Conservation (phyloP, 2,797 vertebrate species). For the Yasuhikotakia modesta region DNA sequence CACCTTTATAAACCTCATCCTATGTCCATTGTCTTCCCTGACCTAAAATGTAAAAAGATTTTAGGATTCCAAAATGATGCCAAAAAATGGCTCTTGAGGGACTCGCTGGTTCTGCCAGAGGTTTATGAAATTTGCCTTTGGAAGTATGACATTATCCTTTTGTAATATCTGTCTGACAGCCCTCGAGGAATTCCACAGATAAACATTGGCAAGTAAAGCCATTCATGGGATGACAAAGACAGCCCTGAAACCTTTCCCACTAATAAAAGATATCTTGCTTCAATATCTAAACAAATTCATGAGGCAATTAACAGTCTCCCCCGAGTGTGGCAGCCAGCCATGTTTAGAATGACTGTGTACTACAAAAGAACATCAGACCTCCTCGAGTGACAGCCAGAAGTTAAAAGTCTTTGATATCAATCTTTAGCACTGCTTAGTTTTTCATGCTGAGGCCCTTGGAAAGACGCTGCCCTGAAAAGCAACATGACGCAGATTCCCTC, state of each 20-base stretch:
- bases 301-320: conserved; percentile 26
- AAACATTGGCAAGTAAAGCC: conserved; percentile 5
- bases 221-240: not conserved
- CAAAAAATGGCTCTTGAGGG: not conserved
- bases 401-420: conserved; percentile 40
- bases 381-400: conserved; percentile 20
- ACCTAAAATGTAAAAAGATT: not conserved
- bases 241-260: conserved; percentile 3
- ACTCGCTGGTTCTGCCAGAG: not conserved
- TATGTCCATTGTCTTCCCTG: not conserved
- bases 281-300: conserved; percentile 29
- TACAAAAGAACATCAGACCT: conserved; percentile 32
- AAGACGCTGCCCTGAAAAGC: conserved; percentile 18
- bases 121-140: conserved; percentile 15
- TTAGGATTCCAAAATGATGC: not conserved
- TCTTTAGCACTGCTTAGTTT: conserved; percentile 29
- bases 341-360: not conserved
- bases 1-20: not conserved
- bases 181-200: conserved; percentile 23
- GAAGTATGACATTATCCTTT: conserved; percentile 18
- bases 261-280: conserved; percentile 2
- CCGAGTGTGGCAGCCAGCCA: conserved; percentile 18
- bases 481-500: not conserved
- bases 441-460: not conserved
- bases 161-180: conserved; percentile 15